Percentiles rank a stretch among this genome's conserved stretches.
Conservation (phyloP, 2,888 invertebrate genomes). For the Beris morrisii region DNA sequence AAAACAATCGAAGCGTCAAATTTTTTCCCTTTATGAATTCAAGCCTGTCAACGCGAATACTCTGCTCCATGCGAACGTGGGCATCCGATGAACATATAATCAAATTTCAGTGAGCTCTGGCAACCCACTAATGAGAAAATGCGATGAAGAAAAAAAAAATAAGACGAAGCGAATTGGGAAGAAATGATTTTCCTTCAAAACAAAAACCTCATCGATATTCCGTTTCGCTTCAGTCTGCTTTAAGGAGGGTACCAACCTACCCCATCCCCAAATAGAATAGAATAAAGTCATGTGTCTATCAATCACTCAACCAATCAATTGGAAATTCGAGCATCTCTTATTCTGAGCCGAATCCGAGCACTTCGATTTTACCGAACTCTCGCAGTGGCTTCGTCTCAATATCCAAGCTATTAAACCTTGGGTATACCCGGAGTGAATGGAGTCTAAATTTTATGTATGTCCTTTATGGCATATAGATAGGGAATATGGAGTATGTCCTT, state of each 20-base stretch:
- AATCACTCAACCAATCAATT: conserved; percentile 36
- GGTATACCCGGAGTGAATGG: too few species aligned
- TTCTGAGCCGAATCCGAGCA: not conserved
- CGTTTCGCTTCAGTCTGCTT: not conserved
- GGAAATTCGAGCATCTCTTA: conserved; percentile 10
- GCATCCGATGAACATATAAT: conserved; percentile 11
- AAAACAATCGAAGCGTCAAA: conserved; percentile 29
- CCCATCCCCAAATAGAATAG: not conserved
- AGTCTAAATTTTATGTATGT: too few species aligned
- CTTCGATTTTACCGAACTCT: not conserved
- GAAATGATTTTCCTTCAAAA: conserved; percentile 3
- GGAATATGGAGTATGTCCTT: not conserved
- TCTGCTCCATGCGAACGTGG: not conserved
- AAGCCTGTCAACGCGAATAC: not conserved
- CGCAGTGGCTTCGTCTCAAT: not conserved
- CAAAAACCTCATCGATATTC: conserved; percentile 9
- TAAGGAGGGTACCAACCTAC: not conserved
- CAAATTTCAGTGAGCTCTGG: conserved; percentile 19
- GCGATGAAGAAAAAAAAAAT: not conserved
- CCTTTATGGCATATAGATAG: too few species aligned
- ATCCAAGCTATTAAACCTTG: not conserved
- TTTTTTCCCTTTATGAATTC: conserved; percentile 17
- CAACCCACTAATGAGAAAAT: conserved; percentile 9
- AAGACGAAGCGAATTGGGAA: not conserved
- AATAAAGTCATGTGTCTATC: conserved; percentile 33